These are phyloP conservation scores for Threskiornis aethiopicus DNA, from an alignment of 2,797 vertebrate species.

Conservation along the genomic window DNA sequence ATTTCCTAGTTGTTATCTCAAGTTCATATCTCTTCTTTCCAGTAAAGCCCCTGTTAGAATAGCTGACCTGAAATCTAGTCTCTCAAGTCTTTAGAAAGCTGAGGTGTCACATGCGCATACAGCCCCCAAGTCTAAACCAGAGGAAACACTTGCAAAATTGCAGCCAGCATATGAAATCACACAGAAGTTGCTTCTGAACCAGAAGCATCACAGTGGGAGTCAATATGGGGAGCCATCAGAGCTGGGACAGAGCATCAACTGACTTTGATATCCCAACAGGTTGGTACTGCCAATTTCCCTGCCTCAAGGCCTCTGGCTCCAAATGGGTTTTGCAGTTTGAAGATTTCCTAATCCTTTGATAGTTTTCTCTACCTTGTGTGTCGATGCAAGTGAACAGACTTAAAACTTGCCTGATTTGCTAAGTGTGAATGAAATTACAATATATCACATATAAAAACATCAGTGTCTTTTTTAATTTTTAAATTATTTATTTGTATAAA, in stretches of 20 bases:
- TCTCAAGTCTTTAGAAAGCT: background rate
- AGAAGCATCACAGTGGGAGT: background rate
- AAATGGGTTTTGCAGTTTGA: background rate
- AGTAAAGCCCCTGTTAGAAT: background rate
- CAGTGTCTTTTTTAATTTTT: background rate
- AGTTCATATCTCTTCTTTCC: background rate
- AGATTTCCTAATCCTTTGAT: background rate
- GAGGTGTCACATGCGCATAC: background rate
- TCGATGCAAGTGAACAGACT: background rate
- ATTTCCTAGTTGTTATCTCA: background rate
- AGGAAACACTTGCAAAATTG: background rate
- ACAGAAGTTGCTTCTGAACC: background rate
- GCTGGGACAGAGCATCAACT: background rate
- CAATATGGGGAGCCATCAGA: background rate
- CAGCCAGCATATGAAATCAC: background rate
- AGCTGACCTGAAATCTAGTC: background rate
- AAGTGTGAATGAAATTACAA: background rate
- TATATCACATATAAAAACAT: background rate
- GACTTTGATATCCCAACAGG: rapidly evolving
- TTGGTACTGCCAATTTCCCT: background rate
- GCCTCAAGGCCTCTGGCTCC: background rate
- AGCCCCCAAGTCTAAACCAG: rapidly evolving
- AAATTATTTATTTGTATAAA: background rate
- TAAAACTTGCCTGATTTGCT: background rate
- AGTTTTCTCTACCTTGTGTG: background rate